Evolutionary conservation across 2,888 invertebrate genomes (phyloP).

Genomic region (Pharmacophagus antenor): DNA sequence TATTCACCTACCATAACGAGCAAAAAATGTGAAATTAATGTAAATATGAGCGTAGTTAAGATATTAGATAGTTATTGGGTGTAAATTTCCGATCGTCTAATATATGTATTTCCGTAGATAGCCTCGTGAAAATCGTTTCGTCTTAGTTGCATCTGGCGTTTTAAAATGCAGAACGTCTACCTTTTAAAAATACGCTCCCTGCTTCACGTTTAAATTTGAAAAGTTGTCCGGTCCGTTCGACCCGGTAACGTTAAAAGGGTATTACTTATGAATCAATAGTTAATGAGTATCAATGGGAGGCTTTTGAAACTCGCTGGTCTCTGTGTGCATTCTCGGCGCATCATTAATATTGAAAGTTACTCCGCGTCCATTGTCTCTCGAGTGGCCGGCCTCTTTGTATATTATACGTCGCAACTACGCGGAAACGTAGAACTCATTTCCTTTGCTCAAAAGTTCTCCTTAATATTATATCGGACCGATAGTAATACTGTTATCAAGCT

Average conservation of each 20-base stretch:
- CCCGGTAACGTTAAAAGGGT: slow-evolving; percentile 67
- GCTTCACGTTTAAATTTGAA: slow-evolving; percentile 72
- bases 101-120: not conserved
- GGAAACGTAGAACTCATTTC: slow-evolving; percentile 71
- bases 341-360: slow-evolving; percentile 79
- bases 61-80: not conserved
- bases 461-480: slow-evolving; percentile 52
- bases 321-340: slow-evolving; percentile 74
- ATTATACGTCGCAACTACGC: slow-evolving; percentile 60
- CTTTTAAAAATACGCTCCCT: slow-evolving; percentile 52
- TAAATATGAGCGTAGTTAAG: not conserved
- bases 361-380: slow-evolving; percentile 68
- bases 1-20: too few relatives aligned
- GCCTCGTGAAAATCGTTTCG: not conserved
- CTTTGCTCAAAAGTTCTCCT: slow-evolving; percentile 64
- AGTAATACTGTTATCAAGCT: slow-evolving; percentile 32
- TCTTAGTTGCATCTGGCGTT: not conserved
- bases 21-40: too few relatives aligned
- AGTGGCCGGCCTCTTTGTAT: slow-evolving; percentile 71
- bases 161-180: slow-evolving; percentile 36
- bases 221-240: slow-evolving; percentile 61
- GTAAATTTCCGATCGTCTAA: not conserved
- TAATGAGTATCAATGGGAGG: slow-evolving; percentile 77
- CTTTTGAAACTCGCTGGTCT: slow-evolving; percentile 68
- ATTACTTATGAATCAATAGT: slow-evolving; percentile 81